Evolutionary conservation across 2,113 vertebrate species (phyloP), one percentile per base, ranked within the genome.

Genomic region (Python bivittatus): DNA sequence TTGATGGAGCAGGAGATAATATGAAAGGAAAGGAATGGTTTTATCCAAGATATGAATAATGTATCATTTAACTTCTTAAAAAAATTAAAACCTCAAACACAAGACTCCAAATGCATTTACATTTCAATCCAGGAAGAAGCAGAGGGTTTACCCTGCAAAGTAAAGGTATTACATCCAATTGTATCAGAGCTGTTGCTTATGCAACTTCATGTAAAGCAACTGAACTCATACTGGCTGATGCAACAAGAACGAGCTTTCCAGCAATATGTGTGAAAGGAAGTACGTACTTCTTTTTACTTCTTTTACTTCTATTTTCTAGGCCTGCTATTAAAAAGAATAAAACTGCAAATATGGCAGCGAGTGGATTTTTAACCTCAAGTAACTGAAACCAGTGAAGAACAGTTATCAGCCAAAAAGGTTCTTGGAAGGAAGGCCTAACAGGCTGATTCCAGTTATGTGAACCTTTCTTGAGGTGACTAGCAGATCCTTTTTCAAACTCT

Each of bases 131-230:
- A 79, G 33, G 33, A 79, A 42, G 72, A 42, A 79, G 33, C 72
- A 79, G 7, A 79, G 72, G 17, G 72, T 42, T 79, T 72, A 33
- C 15, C 12, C 13, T 72, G 64, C n/a, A 72, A 6, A 15, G 33
- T 42, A 33, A 42, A 42, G 20, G 72, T 42, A 22, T 79, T 79
- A 22, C 33, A 79, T 42, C 56, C 29, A 89, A 85, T 64, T 93
- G n/a, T 89, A 93, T 88, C 64, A 95, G 54, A 7, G 25, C 87
- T 56, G 90, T 91, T 96, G 58, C 88, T 97, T 93, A 93, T 6
- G 88, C 89, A 96, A 95, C 72, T 92, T 93, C 64, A 91, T 90
- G 94, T 92, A 92, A 94, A 72, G 15, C 92, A 93, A 89, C 61
- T 61, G 33, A 91, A 89, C 72, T 94, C 92, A 92, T 93, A 44